Evolutionary conservation across 2,888 invertebrate species (phyloP), one percentile per base, ranked within the genome.

Genomic region (Oeneis ivallda): DNA sequence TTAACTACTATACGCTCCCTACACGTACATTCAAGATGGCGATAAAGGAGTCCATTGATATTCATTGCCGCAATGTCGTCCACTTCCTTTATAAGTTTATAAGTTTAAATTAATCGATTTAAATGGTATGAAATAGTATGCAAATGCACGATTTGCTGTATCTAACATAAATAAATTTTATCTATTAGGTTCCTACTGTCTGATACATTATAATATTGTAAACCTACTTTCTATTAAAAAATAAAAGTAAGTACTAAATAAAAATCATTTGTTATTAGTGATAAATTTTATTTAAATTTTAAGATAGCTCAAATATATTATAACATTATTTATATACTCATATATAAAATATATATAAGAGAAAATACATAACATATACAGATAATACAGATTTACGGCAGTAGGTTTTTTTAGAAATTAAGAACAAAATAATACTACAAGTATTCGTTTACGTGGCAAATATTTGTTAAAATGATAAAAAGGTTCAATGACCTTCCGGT

Each of bases 321-420:
- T 57, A 61, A 67, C 43, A 50, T 50, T 64, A n/a, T 57, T 52
- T 66, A 56, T 64, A 67, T 39, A 26, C 2, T 54, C 5, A 54
- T 37, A 39, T 68, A 67, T 65, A 57, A 54, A 60, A 61, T 59
- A 68, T 64, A 67, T 64, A 50, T 3, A 5, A 50, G 43, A 47
- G 43, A 52, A 34, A 54, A 62, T 53, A 65, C 50, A 54, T 52
- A 65, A 50, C 43, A 66, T 63, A 67, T 60, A 62, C 57, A 65
- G 39, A 56, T 69, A 47, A 54, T 45, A 62, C 32, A 57, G 34
- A 54, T 54, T 17, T 62, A 61, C 72, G 72, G 73, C 72, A 74
- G 74, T 73, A 69, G 68, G 39, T 47, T 64, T 61, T 67, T 65
- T 37, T 67, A 67, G 60, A 70, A 68, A 64, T 65, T 69, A 70